A percentile compares a stretch with the other conserved stretches of the same genome.
Evolutionary conservation across 2,888 invertebrate genomes (phyloP).

Genomic region (Scaptomyza tumidula): DNA sequence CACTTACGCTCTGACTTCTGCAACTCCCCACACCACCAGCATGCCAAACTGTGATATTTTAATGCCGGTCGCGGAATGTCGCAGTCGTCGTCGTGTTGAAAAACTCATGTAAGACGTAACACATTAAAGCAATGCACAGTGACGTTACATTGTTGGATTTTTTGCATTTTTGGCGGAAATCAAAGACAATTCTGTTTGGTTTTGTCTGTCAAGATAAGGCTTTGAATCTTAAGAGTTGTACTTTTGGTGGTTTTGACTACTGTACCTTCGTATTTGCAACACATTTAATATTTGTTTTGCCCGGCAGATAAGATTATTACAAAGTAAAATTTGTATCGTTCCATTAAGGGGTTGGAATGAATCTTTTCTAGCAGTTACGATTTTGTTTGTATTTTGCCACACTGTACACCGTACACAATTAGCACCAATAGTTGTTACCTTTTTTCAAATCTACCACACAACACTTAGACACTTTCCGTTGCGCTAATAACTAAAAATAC

Average conservation of each 20-base stretch:
- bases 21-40: not conserved
- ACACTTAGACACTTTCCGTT: not conserved
- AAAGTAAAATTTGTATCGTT: not conserved
- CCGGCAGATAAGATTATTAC: not conserved
- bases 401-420: constrained; percentile 30
- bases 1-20: not conserved
- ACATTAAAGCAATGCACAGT: not conserved
- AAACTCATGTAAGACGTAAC: constrained; percentile 8
- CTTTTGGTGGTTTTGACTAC: too few relatives aligned
- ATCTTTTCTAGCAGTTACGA: too few relatives aligned
- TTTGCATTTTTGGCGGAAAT: not conserved
- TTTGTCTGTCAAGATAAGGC: not conserved
- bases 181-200: not conserved
- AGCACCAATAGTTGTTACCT: constrained; percentile 4
- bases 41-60: constrained; percentile 18
- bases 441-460: not conserved
- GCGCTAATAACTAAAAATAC: constrained; percentile 15
- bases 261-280: not conserved
- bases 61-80: constrained; percentile 18
- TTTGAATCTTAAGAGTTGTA: not conserved
- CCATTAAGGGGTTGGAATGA: too few relatives aligned
- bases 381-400: constrained; percentile 11
- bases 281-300: not conserved
- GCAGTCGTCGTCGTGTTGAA: constrained; percentile 10
- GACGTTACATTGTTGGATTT: not conserved